Base-by-base conservation (phyloP, 2,888 invertebrate genomes). In the Eugnorisma glareosa region DNA sequence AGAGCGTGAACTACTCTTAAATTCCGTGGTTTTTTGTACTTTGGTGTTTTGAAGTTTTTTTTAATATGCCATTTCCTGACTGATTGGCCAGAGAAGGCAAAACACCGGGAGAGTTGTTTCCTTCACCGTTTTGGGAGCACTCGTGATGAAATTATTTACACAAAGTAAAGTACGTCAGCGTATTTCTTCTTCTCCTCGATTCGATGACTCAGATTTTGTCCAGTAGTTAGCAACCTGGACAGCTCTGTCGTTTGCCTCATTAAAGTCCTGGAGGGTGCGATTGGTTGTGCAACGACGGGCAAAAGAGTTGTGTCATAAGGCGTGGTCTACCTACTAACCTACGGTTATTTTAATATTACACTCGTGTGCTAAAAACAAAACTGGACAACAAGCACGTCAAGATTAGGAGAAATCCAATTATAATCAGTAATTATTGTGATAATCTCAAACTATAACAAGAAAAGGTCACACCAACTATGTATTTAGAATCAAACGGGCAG, bases 401-500 rank as follows among this genome's bases (percentile, higher is more conserved):
- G n/a, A 63, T 73, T 31, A n/a, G 8, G 21, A 40, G 18, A 35
- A 15, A 40, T 6, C 18, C 35, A 64, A 45, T 59, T 28, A 48
- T 67, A 31, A 77, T 67, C 31, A 37, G 31, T 51, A 21, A 35
- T 28, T 63, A 63, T 63, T n/a, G 13, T 2, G 13, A 37, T 40
- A 51, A 59, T 73, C 61, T 68, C 15, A 63, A 75, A 79, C 54
- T 68, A 48, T 54, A 35, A 51, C 35, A 61, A 70, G 61, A n/a
- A 83, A 66, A 82, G 83, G 66, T 83, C 71, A 82, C 18, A 13
- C 28, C 3, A 71, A 61, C n/a, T 35, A 64, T 31, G 64, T 24
- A 45, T 28, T 66, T 21, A 48, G 40, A 69, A 81, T 45, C 18
- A 59, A 73, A 61, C 35, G 28, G 40, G 18, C 59, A 5, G 83